Percentiles rank a stretch among this genome's conserved stretches.
Evolutionary conservation across 2,888 invertebrate genomes (phyloP).

Genomic region (Orthosia incerta): DNA sequence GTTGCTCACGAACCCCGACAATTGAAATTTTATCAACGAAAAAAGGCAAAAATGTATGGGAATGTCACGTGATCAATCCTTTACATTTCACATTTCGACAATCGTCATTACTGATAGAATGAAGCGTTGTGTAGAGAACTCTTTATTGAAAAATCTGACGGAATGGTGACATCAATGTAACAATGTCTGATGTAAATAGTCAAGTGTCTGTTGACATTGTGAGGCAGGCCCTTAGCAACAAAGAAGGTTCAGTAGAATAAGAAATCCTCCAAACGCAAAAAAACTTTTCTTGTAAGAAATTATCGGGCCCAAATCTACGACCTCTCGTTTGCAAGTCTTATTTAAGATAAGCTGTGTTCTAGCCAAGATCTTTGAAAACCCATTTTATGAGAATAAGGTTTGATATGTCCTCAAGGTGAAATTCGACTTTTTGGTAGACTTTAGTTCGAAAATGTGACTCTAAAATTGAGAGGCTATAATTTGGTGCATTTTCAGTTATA

Average conservation of each 20-base stretch:
- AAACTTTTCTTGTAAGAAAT: conserved; percentile 10
- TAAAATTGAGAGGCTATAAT: not conserved
- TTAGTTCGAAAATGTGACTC: not conserved
- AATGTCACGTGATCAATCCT: too few species aligned
- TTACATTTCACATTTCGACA: too few species aligned
- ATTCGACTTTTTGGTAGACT: conserved; percentile 2
- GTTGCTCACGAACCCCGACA: too few species aligned
- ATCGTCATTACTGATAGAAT: too few species aligned
- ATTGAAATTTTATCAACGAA: too few species aligned
- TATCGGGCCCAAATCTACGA: conserved; percentile 29
- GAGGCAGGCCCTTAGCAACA: not conserved
- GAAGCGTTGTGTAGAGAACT: too few species aligned
- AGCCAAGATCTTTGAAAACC: conserved; percentile 33
- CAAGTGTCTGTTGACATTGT: not conserved
- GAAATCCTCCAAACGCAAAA: not conserved
- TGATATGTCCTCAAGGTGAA: conserved; percentile 13
- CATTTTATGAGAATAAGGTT: conserved; percentile 14
- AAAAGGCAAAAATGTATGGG: too few species aligned
- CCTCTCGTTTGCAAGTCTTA: conserved; percentile 48
- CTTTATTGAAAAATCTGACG: not conserved
- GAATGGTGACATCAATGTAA: not conserved
- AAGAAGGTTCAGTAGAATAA: not conserved
- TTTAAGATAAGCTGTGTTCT: conserved; percentile 47
- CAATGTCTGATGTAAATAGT: not conserved
- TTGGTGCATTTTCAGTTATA: not conserved